A percentile compares a stretch with the other conserved stretches of the same genome.
Conservation (phyloP, 2,113 vertebrate genomes). For the Rana temporaria region DNA sequence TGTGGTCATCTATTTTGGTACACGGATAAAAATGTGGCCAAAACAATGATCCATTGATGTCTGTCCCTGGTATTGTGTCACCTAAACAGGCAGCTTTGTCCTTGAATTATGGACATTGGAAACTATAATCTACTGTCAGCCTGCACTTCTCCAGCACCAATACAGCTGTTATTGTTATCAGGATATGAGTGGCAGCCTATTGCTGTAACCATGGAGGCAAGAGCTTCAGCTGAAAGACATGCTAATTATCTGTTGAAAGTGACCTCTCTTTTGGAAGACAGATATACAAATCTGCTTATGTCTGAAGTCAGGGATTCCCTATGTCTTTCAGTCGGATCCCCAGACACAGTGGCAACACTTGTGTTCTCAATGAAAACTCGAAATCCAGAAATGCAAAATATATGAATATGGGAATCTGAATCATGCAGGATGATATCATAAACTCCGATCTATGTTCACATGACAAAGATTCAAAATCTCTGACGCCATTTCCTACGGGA, state of each 20-base stretch:
- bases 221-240: constrained; percentile 2
- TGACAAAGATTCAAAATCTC: constrained; percentile 4
- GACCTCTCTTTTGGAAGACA: neutral
- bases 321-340: constrained; percentile 13
- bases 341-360: neutral
- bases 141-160: neutral
- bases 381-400: constrained; percentile 13
- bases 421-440: neutral
- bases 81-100: too few species aligned
- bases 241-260: constrained; percentile 7
- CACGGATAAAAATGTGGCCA: too few species aligned
- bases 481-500: constrained; percentile 8
- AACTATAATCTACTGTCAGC: neutral
- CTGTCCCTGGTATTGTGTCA: neutral
- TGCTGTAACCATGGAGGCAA: neutral
- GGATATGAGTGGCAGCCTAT: neutral
- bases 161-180: neutral
- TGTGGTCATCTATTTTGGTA: too few species aligned
- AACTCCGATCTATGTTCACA: neutral
- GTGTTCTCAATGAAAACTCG: constrained; percentile 25
- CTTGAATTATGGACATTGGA: neutral
- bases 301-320: neutral
- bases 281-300: constrained; percentile 1
- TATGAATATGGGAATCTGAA: constrained; percentile 50
- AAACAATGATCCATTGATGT: neutral